phyloP scores from a whole-genome alignment of 2,797 vertebrate genomes.

The Botia kubotai region DNA sequence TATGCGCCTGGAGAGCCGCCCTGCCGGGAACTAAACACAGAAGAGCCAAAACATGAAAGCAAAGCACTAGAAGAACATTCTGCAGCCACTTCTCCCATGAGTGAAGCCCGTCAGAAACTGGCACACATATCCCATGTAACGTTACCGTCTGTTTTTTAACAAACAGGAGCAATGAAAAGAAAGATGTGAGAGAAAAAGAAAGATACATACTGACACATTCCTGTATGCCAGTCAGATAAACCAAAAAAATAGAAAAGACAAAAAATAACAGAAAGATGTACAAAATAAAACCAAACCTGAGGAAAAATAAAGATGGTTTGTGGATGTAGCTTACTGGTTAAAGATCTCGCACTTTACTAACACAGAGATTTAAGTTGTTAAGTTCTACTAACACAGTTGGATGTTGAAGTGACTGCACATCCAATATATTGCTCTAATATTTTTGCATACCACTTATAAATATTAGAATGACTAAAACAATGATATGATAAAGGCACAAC shows the following conservation, averaged over 20 bases:
- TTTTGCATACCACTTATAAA: too few relatives aligned
- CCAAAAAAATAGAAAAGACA: conserved; percentile 1
- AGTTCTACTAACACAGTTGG: too few relatives aligned
- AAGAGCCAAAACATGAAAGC: conserved; percentile 14
- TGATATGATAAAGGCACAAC: too few relatives aligned
- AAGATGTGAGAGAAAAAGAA: not conserved
- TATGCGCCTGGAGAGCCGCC: conserved; percentile 93
- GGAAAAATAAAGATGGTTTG: conserved; percentile 58
- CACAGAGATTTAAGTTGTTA: not conserved
- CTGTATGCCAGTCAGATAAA: too few relatives aligned
- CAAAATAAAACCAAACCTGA: conserved; percentile 35
- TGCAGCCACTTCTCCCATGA: not conserved
- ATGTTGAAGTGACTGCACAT: too few relatives aligned
- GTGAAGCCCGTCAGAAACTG: not conserved
- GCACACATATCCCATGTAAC: not conserved
- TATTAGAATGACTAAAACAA: too few relatives aligned
- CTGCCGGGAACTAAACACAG: conserved; percentile 83
- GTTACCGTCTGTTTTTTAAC: not conserved
- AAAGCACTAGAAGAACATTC: not conserved
- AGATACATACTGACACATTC: not conserved
- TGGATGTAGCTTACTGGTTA: conserved; percentile 50
- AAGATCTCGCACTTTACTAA: not conserved
- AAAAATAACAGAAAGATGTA: conserved; percentile 17
- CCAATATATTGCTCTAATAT: too few relatives aligned
- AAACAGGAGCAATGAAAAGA: not conserved